Base-by-base conservation (phyloP, 2,888 invertebrate genomes). In the Agrypnus murinus region DNA sequence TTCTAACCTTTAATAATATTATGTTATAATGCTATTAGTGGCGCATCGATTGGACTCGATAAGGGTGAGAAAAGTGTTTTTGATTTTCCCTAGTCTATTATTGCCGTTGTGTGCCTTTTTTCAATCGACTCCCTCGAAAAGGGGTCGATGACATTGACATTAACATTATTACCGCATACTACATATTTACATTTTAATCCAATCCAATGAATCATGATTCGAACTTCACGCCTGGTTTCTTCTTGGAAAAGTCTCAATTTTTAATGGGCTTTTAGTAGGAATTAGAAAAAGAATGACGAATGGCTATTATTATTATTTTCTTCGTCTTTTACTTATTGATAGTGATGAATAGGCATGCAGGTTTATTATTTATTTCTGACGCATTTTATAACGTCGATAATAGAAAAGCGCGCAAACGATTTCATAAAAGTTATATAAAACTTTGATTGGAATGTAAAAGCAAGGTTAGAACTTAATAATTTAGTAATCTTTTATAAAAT, bases 111-210 rank as follows among this genome's bases (percentile, higher is more conserved):
- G 25, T 9, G 14, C 31, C 25, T 31, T 63, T 53, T 19, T 17
- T 17, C 46, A 46, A 46, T 19, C 17, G 46, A 53, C 25, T 25
- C 25, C 25, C 25, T 25, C 50, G 14, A 4, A 53, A n/a, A 14
- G 32, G 53, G 65, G 65, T 65, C 65, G 65, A 43, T 45, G 65
- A 65, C 65, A 65, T 65, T 65, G 65, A 65, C 64, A 65, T 65
- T 57, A 17, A 12, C 14, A 43, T 46, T 8, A 17, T 34, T 57
- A 38, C 32, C 1, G 31, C 10, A 53, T 4, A n/a, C 25, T 31
- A 10, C 7, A 10, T 32, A 32, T 53, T 46, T 46, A 46, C 46
- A 46, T 46, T 46, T 46, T 15, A 25, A 10, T 3, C 43, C 43
- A 5, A 3, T 3, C 43, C 14, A 43, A 43, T 43, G 43, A 43